Percentiles rank a stretch among this genome's conserved stretches.
These are phyloP conservation scores for Epinotia demarniana DNA, from an alignment of 2,888 invertebrate species.

Conservation along the genomic window DNA sequence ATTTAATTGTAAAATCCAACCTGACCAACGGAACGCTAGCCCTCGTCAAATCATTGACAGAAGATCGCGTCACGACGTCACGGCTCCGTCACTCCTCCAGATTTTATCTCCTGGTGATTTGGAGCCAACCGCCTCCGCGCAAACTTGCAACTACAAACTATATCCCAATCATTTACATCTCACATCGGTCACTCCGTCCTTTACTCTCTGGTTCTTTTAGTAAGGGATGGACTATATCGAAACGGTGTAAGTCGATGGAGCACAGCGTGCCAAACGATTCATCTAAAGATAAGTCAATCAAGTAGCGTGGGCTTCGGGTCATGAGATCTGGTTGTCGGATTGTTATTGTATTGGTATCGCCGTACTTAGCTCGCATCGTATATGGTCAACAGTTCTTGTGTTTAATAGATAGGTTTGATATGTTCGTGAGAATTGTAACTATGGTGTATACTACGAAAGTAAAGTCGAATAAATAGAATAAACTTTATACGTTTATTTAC, in stretches of 20 bases:
- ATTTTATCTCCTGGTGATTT: slow-evolving; percentile 72
- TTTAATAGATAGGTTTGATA: slow-evolving; percentile 27
- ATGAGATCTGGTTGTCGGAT: slow-evolving; percentile 55
- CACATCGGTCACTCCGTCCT: slow-evolving; percentile 15
- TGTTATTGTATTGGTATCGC: slow-evolving; percentile 46
- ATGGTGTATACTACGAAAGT: neutral
- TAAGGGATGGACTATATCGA: slow-evolving; percentile 13
- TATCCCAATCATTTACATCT: neutral
- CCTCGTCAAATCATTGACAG: slow-evolving; percentile 73
- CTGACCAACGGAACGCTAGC: slow-evolving; percentile 47
- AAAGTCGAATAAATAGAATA: neutral
- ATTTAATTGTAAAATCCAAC: slow-evolving; percentile 33
- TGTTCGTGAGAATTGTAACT: slow-evolving; percentile 11
- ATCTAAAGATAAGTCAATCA: slow-evolving; percentile 76
- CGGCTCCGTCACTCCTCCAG: slow-evolving; percentile 52
- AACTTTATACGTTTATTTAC: neutral
- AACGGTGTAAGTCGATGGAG: neutral
- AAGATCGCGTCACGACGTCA: slow-evolving; percentile 61
- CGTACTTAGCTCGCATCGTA: slow-evolving; percentile 35
- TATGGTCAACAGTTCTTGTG: slow-evolving; percentile 32
- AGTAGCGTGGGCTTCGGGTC: slow-evolving; percentile 51
- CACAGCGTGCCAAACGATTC: slow-evolving; percentile 41
- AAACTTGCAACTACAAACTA: slow-evolving; percentile 53
- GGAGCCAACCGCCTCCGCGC: slow-evolving; percentile 67
- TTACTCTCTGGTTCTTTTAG: neutral